These are phyloP conservation scores for Globicephala melas DNA, from an alignment of 2,113 vertebrate genomes.

Conservation along the genomic window DNA sequence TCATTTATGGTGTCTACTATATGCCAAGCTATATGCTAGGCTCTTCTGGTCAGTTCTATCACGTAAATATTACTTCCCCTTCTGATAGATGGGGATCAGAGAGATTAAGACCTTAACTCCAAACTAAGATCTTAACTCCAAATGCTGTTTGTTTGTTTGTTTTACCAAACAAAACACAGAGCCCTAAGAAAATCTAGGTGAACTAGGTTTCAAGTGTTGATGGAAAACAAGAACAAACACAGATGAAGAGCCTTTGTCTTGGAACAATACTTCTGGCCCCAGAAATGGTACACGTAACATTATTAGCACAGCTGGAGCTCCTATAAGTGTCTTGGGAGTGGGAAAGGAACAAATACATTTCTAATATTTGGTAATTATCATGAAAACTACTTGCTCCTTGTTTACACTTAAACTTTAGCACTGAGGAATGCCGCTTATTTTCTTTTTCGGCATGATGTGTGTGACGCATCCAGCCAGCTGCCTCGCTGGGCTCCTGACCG, in stretches of 20 bases:
- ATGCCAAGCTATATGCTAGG: neutral
- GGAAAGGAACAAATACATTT: conserved; percentile 62
- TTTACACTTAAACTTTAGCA: conserved; percentile 64
- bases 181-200: neutral
- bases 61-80: neutral
- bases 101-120: neutral
- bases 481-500: neutral
- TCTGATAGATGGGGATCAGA: neutral
- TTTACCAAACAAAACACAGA: conserved; percentile 5
- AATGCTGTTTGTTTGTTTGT: neutral
- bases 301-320: conserved; percentile 57
- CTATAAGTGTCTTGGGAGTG: conserved; percentile 40
- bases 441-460: neutral
- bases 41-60: neutral
- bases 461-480: conserved; percentile 33
- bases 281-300: neutral
- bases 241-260: conserved; percentile 41
- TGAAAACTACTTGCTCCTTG: conserved; percentile 60
- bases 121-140: neutral
- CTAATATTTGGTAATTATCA: conserved; percentile 66
- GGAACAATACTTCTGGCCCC: conserved; percentile 26
- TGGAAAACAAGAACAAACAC: conserved; percentile 59
- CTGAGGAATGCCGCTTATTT: conserved; percentile 37
- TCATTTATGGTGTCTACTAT: neutral
- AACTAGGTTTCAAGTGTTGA: conserved; percentile 52